Percentiles rank a stretch among this genome's conserved stretches.
Conservation (phyloP, 1,140 invertebrate genomes). For the Homarus americanus region DNA sequence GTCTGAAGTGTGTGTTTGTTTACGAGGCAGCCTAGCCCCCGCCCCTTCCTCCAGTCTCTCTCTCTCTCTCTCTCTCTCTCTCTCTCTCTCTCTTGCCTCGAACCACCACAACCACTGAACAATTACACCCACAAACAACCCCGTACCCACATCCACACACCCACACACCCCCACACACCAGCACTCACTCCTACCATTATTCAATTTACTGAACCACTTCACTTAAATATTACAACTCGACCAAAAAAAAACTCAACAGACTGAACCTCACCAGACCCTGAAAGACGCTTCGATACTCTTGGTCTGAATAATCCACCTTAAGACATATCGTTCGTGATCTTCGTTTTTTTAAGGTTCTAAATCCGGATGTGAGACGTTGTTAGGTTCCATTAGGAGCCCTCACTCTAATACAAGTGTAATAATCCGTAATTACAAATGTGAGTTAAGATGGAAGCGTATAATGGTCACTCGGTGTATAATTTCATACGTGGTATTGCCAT, state of each 20-base stretch:
- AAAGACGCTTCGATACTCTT: too few relatives aligned
- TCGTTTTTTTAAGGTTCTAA: background rate
- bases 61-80: slow-evolving; percentile 4
- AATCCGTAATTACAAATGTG: slow-evolving; percentile 58
- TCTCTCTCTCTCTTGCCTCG: background rate
- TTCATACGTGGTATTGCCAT: slow-evolving; percentile 26
- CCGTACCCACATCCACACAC: background rate
- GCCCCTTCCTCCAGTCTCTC: background rate
- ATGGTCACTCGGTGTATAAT: slow-evolving; percentile 36
- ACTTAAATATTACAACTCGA: too few relatives aligned
- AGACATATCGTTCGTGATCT: background rate
- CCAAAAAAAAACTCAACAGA: too few relatives aligned
- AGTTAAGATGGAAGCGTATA: slow-evolving; percentile 56
- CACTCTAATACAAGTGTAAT: slow-evolving; percentile 50
- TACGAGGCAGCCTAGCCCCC: background rate
- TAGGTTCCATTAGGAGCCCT: slow-evolving; percentile 34
- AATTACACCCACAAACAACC: background rate
- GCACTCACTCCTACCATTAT: background rate
- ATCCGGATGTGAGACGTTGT: slow-evolving; percentile 53
- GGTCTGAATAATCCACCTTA: too few relatives aligned
- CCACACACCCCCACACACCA: background rate
- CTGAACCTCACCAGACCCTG: too few relatives aligned
- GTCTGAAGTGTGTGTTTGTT: background rate
- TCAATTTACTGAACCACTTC: background rate
- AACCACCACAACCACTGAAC: background rate